Evolutionary conservation across 2,888 invertebrate species (phyloP).

Genomic region (Drosophila longiperda): DNA sequence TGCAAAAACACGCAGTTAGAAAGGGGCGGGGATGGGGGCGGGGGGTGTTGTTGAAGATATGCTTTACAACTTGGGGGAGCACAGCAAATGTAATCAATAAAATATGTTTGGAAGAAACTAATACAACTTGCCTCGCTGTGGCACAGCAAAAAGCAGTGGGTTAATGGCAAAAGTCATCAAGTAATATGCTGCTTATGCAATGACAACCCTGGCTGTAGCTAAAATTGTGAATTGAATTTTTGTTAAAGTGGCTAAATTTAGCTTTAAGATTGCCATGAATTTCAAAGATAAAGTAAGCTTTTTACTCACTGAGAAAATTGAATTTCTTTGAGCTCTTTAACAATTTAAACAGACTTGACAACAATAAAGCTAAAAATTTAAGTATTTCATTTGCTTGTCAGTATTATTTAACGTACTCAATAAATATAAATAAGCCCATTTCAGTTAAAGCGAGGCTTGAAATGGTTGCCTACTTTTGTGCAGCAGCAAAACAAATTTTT

Average conservation of each 20-base stretch:
- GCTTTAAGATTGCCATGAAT: neutral
- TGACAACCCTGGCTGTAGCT: conserved; percentile 1
- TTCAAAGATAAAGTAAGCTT: too few relatives aligned
- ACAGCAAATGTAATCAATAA: conserved; percentile 72
- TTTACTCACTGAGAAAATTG: neutral
- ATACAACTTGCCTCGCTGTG: conserved; percentile 22
- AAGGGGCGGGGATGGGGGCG: neutral
- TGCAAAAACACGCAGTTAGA: conserved; percentile 67
- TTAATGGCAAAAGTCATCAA: conserved; percentile 41
- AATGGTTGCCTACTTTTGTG: conserved; percentile 25
- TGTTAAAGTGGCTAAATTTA: neutral
- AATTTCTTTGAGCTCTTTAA: neutral
- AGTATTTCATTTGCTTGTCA: neutral
- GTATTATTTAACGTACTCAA: neutral
- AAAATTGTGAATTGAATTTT: conserved; percentile 3
- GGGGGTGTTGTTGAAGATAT: conserved; percentile 1
- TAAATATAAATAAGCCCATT: too few relatives aligned
- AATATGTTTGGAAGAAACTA: conserved; percentile 71
- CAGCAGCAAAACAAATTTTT: conserved; percentile 3
- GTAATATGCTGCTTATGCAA: conserved; percentile 46
- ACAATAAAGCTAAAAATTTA: neutral
- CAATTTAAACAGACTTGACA: neutral
- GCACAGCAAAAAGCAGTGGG: conserved; percentile 18
- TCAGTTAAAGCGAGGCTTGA: conserved; percentile 1
- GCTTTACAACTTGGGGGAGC: conserved; percentile 17